Evolutionary conservation across 2,113 vertebrate species (phyloP).

Genomic region (Boleophthalmus pectinirostris): DNA sequence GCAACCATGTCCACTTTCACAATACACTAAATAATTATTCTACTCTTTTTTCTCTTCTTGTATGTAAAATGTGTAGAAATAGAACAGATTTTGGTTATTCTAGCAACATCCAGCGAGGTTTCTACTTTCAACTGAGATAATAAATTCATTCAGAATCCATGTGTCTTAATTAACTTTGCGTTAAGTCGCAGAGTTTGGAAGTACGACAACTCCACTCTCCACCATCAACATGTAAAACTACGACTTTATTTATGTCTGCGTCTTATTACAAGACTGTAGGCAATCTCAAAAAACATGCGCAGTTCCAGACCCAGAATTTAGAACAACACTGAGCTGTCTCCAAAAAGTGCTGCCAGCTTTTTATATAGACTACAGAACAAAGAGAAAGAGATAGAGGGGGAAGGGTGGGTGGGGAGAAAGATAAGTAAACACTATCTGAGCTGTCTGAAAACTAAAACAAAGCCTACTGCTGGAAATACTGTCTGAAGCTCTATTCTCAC

Average conservation of each 20-base stretch:
- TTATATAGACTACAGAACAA: background rate
- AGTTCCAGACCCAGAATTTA: background rate
- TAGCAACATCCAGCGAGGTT: too few relatives aligned
- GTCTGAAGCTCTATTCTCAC: background rate
- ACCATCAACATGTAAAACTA: too few relatives aligned
- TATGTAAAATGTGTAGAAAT: too few relatives aligned
- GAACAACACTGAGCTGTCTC: background rate
- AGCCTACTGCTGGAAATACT: background rate
- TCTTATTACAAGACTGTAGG: background rate
- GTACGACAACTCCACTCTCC: background rate
- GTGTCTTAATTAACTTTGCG: too few relatives aligned
- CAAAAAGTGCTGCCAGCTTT: background rate
- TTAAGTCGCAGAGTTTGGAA: too few relatives aligned
- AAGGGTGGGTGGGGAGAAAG: background rate
- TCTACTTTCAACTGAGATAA: too few relatives aligned
- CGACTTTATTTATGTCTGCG: too few relatives aligned
- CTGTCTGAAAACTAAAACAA: background rate
- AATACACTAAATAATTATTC: too few relatives aligned
- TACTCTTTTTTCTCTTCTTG: too few relatives aligned
- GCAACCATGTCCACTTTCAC: too few relatives aligned
- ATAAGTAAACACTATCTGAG: background rate
- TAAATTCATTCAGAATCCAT: too few relatives aligned
- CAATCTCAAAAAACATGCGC: background rate
- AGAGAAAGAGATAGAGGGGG: background rate
- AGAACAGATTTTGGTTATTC: too few relatives aligned